Conservation (phyloP, 2,797 vertebrate species). For the Rhyacichthys aspro region DNA sequence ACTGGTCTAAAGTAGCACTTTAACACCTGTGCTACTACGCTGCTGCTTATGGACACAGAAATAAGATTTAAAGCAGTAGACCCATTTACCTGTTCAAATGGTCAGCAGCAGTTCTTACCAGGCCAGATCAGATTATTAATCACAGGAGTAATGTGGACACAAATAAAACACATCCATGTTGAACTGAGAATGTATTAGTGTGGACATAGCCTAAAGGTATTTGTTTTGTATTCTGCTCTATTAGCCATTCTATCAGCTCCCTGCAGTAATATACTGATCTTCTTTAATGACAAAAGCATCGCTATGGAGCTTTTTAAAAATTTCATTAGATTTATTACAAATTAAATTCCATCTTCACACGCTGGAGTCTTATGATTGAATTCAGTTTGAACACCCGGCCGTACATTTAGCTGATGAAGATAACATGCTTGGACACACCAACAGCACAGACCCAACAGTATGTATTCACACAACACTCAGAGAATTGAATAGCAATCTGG, state of each 20-base stretch:
- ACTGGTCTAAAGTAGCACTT: too few species aligned
- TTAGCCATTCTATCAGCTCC: not conserved
- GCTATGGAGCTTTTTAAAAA: not conserved
- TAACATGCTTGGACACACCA: conserved; percentile 6
- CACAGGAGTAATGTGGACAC: too few species aligned
- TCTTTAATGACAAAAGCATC: conserved; percentile 5
- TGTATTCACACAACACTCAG: conserved; percentile 40
- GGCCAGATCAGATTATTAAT: too few species aligned
- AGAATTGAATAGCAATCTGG: conserved; percentile 58
- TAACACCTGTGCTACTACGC: too few species aligned
- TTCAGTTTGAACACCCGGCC: conserved; percentile 16
- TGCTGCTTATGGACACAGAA: too few species aligned
- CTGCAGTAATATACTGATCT: not conserved
- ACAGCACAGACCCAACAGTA: conserved; percentile 11
- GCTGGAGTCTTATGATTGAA: conserved; percentile 13
- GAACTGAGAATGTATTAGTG: not conserved
- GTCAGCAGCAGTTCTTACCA: too few species aligned
- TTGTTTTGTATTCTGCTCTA: not conserved
- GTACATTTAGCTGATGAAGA: conserved; percentile 45
- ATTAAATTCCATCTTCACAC: conserved; percentile 14
- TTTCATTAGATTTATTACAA: conserved; percentile 6
- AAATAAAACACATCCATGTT: not conserved
- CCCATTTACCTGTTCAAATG: too few species aligned
- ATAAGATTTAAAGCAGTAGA: too few species aligned
- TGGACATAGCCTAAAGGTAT: not conserved